Evolutionary conservation across 2,888 invertebrate genomes (phyloP).

Genomic region (Lutraria lutraria): DNA sequence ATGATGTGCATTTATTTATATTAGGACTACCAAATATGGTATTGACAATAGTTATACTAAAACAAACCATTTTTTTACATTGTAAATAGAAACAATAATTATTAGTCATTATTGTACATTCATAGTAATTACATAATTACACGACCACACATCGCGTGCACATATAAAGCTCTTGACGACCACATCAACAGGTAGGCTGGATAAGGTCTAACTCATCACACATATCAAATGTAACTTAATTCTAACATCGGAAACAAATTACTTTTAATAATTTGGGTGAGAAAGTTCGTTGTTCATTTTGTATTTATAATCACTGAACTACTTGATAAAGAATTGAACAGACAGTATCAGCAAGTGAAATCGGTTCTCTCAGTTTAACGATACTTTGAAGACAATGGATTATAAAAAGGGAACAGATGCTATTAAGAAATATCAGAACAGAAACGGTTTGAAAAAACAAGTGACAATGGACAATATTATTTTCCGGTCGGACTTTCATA

Average conservation of each 20-base stretch:
- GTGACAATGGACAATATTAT: constrained; percentile 33
- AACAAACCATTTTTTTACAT: too few species aligned
- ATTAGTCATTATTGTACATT: neutral
- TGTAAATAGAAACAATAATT: too few species aligned
- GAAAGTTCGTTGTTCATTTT: neutral
- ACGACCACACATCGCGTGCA: neutral
- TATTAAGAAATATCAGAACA: neutral
- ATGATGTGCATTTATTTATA: too few species aligned
- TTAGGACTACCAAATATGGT: too few species aligned
- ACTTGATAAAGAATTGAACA: too few species aligned
- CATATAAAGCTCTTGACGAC: too few species aligned
- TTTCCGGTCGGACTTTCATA: constrained; percentile 68
- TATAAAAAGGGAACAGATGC: neutral
- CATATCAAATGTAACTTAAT: neutral
- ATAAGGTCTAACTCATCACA: neutral
- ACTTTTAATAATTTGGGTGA: neutral
- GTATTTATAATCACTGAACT: neutral
- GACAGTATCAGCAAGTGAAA: neutral
- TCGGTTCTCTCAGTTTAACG: too few species aligned
- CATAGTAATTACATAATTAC: neutral
- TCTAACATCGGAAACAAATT: neutral
- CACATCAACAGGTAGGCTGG: neutral
- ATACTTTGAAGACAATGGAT: too few species aligned
- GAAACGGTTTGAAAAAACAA: neutral
- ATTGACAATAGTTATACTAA: too few species aligned